phyloP scores from a whole-genome alignment of 30 jellyfish, hydroid and myxozoan species.

The Clytia hemisphaerica region DNA sequence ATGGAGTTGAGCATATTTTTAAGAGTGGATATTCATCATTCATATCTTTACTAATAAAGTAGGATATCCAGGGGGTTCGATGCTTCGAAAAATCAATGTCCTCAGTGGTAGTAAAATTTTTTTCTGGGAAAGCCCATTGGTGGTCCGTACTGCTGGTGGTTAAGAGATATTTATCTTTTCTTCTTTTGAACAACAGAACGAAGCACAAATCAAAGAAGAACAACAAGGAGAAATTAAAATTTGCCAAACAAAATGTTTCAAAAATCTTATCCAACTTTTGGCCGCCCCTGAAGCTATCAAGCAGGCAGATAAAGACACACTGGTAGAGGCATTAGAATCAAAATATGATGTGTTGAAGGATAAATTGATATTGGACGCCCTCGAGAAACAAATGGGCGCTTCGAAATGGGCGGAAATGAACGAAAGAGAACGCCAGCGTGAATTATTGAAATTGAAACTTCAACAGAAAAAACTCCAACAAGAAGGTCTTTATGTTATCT shows the following conservation, averaged over 20 bases:
- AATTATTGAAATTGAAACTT: constrained; percentile 52
- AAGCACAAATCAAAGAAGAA: constrained; percentile 29
- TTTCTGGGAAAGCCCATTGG: no score
- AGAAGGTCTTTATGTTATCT: no score
- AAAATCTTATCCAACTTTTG: constrained; percentile 32
- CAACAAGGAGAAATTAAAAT: constrained; percentile 40
- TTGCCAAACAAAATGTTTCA: constrained; percentile 27
- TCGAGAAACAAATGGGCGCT: constrained; percentile 52
- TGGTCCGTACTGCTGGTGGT: no score
- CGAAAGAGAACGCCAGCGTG: constrained; percentile 49
- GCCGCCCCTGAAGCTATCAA: constrained; percentile 44
- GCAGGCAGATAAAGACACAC: constrained; percentile 24
- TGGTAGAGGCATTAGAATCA: constrained; percentile 59
- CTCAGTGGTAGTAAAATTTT: no score
- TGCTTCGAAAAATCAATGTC: no score
- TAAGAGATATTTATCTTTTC: no score
- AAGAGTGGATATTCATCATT: no score
- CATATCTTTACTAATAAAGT: no score
- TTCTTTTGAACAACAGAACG: not conserved
- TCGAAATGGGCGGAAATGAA: constrained; percentile 53
- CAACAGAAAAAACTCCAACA: constrained; percentile 26
- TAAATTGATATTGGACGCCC: constrained; percentile 67
- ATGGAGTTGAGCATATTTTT: no score
- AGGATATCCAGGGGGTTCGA: no score
- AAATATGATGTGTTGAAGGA: constrained; percentile 74